Percentiles rank a stretch among this genome's conserved stretches.
Evolutionary conservation across 2,113 vertebrate species (phyloP).

Genomic region (Phocoena phocoena): DNA sequence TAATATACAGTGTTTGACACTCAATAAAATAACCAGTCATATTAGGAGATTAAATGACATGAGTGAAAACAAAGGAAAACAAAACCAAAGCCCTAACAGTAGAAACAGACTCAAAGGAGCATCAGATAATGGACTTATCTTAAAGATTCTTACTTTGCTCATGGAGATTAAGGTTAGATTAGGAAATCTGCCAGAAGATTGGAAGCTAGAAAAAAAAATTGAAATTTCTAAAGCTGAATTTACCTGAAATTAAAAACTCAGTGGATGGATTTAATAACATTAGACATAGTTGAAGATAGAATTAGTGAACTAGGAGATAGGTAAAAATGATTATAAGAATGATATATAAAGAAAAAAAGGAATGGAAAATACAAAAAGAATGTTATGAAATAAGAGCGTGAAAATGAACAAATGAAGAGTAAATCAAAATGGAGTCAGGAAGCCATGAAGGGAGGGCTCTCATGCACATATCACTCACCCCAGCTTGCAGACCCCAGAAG

Average conservation of each 20-base stretch:
- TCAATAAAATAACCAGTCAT: not conserved
- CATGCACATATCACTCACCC: too few relatives aligned
- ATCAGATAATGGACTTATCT: not conserved
- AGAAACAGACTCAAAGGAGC: not conserved
- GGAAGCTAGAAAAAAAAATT: not conserved
- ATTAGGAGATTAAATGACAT: not conserved
- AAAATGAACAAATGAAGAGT: too few relatives aligned
- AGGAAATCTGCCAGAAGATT: not conserved
- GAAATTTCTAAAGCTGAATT: conserved; percentile 21
- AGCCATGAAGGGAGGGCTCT: too few relatives aligned
- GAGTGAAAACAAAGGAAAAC: not conserved
- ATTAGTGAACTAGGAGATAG: not conserved
- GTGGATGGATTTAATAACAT: not conserved
- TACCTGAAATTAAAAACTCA: not conserved
- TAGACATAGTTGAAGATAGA: not conserved
- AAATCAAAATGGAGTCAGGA: too few relatives aligned
- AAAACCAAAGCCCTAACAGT: fast-evolving
- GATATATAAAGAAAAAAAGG: not conserved
- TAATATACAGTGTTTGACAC: not conserved
- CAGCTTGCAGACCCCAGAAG: too few relatives aligned
- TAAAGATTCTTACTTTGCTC: not conserved
- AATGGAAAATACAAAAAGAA: not conserved
- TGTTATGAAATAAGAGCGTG: not conserved
- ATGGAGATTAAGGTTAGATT: not conserved
- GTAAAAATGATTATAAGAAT: not conserved